Percentiles rank a stretch among this genome's conserved stretches.
These are phyloP conservation scores for Pluvialis apricaria DNA, from an alignment of 2,113 vertebrate genomes.

Conservation along the genomic window DNA sequence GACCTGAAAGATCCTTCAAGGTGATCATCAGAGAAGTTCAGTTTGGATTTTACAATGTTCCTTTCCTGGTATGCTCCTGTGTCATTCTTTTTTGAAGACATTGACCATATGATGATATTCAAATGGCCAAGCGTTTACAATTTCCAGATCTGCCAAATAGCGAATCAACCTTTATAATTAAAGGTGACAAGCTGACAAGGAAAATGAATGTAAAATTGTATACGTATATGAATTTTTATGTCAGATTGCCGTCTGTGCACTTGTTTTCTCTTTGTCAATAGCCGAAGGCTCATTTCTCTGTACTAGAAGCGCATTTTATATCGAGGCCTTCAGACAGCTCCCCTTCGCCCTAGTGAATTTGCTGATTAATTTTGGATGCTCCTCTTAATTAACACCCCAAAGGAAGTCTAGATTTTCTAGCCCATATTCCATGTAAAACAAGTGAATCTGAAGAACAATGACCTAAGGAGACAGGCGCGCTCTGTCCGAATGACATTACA, in stretches of 20 bases:
- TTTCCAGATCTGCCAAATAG: slow-evolving; percentile 88
- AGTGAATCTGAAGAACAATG: slow-evolving; percentile 90
- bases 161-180: slow-evolving; percentile 99
- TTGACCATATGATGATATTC: slow-evolving; percentile 86
- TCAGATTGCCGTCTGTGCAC: slow-evolving; percentile 92
- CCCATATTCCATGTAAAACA: slow-evolving; percentile 80
- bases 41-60: background rate
- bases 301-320: slow-evolving; percentile 83
- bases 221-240: slow-evolving; percentile 98
- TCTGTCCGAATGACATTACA: slow-evolving; percentile 90
- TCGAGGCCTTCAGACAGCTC: slow-evolving; percentile 95
- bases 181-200: slow-evolving; percentile 99
- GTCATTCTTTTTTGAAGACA: slow-evolving; percentile 74
- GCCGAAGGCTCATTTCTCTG: slow-evolving; percentile 91
- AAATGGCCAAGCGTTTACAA: slow-evolving; percentile 85
- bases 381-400: slow-evolving; percentile 99
- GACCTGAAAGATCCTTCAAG: background rate
- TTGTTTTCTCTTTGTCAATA: slow-evolving; percentile 89
- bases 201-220: slow-evolving; percentile 98
- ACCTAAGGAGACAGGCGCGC: slow-evolving; percentile 89
- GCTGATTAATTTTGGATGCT: slow-evolving; percentile 99
- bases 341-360: slow-evolving; percentile 98
- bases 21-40: background rate
- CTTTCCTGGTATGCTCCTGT: slow-evolving; percentile 26
- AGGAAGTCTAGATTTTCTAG: slow-evolving; percentile 91